Evolutionary conservation across 2,888 invertebrate genomes (phyloP).

Genomic region (Catocala nupta): DNA sequence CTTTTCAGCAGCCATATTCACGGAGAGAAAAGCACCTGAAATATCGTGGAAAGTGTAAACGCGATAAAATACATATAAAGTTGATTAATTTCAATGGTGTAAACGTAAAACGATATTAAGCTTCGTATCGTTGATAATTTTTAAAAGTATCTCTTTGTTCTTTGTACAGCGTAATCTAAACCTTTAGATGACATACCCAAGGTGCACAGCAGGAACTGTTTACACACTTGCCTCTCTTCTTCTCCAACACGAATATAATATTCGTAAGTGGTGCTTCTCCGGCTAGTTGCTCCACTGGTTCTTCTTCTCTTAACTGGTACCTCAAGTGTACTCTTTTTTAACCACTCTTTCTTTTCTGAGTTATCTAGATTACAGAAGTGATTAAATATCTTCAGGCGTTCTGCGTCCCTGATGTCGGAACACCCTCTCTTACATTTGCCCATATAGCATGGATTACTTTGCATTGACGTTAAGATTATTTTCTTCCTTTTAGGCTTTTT

Average conservation of each 20-base stretch:
- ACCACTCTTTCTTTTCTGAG: background rate
- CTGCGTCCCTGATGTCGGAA: slow-evolving; percentile 5
- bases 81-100: too few species aligned
- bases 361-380: slow-evolving; percentile 4
- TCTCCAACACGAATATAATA: background rate
- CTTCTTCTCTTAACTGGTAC: slow-evolving; percentile 7
- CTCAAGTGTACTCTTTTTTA: background rate
- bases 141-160: too few species aligned
- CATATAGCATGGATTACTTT: slow-evolving; percentile 7
- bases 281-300: slow-evolving; percentile 4
- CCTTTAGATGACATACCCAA: background rate
- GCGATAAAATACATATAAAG: too few species aligned
- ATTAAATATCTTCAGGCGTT: background rate
- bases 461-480: background rate
- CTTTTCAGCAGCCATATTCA: too few species aligned
- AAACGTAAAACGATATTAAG: too few species aligned
- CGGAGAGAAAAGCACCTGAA: too few species aligned
- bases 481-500: background rate
- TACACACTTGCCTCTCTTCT: background rate
- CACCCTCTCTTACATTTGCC: slow-evolving; percentile 6
- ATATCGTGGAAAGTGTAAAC: too few species aligned
- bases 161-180: background rate
- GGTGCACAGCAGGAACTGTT: background rate
- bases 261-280: background rate
- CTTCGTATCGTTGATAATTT: too few species aligned